These are phyloP conservation scores for Ctenomys sociabilis DNA, from an alignment of 2,113 vertebrate genomes.

Conservation along the genomic window DNA sequence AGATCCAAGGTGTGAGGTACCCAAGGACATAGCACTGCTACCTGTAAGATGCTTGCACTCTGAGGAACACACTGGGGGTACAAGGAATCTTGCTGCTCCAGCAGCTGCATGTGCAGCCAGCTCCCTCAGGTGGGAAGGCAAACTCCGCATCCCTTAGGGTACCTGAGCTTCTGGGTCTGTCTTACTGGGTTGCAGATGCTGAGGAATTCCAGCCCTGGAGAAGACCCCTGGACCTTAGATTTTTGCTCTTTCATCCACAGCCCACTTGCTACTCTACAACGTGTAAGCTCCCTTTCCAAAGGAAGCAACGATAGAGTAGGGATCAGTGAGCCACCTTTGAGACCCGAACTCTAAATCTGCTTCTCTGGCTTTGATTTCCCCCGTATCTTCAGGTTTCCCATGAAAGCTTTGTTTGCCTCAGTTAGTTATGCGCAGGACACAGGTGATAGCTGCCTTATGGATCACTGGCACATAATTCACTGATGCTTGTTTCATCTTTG, in stretches of 20 bases:
- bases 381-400: not conserved
- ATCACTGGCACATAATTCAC: constrained; percentile 41
- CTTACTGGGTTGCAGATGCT: not conserved
- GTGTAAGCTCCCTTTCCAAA: not conserved
- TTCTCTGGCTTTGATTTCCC: constrained; percentile 33
- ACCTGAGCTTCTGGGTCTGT: not conserved
- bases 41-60: not conserved
- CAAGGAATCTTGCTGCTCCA: accelerated
- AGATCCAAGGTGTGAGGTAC: not conserved
- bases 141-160: accelerated
- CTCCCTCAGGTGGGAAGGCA: not conserved
- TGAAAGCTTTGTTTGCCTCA: constrained; percentile 18
- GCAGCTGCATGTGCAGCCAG: accelerated
- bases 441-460: constrained; percentile 28
- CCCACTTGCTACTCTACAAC: not conserved
- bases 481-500: constrained; percentile 51
- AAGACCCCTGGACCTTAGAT: not conserved
- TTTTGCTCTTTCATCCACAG: not conserved
- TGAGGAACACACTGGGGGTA: not conserved
- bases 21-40: not conserved
- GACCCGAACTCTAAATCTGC: not conserved
- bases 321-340: not conserved
- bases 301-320: not conserved
- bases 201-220: not conserved
- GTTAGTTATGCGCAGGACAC: constrained; percentile 51